Evolutionary conservation across 2,888 invertebrate genomes (phyloP).

Genomic region (Glaucopsyche alexis): DNA sequence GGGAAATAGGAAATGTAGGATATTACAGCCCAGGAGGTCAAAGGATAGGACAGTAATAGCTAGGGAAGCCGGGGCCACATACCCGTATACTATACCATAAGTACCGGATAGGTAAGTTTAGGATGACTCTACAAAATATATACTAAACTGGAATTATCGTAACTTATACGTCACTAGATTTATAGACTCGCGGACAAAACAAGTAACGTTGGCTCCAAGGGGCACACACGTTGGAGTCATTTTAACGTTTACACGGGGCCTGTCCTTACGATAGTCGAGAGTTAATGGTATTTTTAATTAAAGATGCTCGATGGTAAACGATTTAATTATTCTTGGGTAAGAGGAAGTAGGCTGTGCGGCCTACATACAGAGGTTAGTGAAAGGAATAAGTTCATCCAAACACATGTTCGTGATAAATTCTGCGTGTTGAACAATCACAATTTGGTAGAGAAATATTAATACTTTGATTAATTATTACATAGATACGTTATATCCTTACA

Average conservation of each 20-base stretch:
- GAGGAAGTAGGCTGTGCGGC: neutral
- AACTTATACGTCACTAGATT: too few relatives aligned
- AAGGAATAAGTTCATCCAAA: slow-evolving; percentile 6
- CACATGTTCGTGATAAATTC: neutral
- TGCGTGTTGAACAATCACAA: neutral
- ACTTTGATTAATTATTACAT: too few relatives aligned
- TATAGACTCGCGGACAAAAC: neutral
- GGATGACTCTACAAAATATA: too few relatives aligned
- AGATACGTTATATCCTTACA: too few relatives aligned
- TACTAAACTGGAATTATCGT: too few relatives aligned
- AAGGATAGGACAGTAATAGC: too few relatives aligned
- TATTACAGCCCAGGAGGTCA: too few relatives aligned
- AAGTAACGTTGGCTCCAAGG: neutral
- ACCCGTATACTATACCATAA: too few relatives aligned
- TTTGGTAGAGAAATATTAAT: neutral
- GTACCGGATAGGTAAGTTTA: too few relatives aligned
- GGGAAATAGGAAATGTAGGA: too few relatives aligned
- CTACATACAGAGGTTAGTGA: slow-evolving; percentile 9
- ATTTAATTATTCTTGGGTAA: neutral
- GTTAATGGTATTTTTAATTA: neutral
- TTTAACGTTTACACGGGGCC: neutral
- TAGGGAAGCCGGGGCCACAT: too few relatives aligned
- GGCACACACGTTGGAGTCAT: neutral
- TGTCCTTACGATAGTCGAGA: neutral
- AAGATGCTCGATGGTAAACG: neutral